Evolutionary conservation across 2,888 invertebrate species (phyloP).

Genomic region (Mesorhabditis sp.): DNA sequence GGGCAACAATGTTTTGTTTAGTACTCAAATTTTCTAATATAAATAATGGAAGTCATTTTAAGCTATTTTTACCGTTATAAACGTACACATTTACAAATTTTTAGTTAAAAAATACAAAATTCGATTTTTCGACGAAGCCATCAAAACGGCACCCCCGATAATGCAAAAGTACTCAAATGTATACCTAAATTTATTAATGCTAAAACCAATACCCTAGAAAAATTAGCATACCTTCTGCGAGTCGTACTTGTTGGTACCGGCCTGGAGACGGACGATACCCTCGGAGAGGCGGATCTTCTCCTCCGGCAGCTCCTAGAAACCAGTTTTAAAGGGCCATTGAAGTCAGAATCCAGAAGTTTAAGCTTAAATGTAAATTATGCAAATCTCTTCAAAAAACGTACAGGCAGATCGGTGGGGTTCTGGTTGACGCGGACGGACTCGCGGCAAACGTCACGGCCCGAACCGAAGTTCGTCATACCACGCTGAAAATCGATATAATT

Average conservation of each 20-base stretch:
- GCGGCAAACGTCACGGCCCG: slow-evolving; percentile 58
- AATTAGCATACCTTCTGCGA: slow-evolving; percentile 53
- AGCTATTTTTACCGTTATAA: too few relatives aligned
- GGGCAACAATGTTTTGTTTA: too few relatives aligned
- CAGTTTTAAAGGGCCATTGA: background rate
- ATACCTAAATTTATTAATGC: background rate
- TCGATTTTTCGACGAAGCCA: too few relatives aligned
- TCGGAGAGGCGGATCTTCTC: slow-evolving; percentile 58
- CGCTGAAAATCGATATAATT: background rate
- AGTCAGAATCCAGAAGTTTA: background rate
- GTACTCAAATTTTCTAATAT: too few relatives aligned
- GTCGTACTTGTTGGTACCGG: slow-evolving; percentile 57
- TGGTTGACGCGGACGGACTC: slow-evolving; percentile 51
- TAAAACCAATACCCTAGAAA: background rate
- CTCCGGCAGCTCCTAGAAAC: slow-evolving; percentile 54
- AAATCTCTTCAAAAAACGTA: slow-evolving; percentile 18
- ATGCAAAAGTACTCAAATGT: background rate
- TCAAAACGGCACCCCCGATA: too few relatives aligned
- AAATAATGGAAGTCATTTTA: too few relatives aligned
- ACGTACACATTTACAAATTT: too few relatives aligned
- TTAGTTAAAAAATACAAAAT: too few relatives aligned
- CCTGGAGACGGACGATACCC: slow-evolving; percentile 57
- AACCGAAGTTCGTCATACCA: slow-evolving; percentile 57
- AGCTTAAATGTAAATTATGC: background rate
- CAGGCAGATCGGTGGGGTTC: slow-evolving; percentile 51